These are phyloP conservation scores for Ariopsis seemanni DNA, from an alignment of 2,113 vertebrate genomes.

Conservation along the genomic window DNA sequence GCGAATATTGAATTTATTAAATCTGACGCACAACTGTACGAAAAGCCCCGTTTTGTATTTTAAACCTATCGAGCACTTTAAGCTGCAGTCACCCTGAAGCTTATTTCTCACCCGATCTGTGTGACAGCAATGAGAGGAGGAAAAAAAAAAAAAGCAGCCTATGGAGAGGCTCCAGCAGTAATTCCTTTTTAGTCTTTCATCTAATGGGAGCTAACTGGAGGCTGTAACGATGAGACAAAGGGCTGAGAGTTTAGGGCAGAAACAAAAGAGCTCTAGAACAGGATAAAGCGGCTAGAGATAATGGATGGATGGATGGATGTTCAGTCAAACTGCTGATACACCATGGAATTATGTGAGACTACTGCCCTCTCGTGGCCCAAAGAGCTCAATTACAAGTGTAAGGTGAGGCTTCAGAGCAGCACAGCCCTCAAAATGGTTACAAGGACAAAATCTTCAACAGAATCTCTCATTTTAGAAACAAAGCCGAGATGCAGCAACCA, in stretches of 20 bases:
- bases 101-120: neutral
- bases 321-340: neutral
- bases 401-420: neutral
- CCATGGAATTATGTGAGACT: no score
- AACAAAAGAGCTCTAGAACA: constrained; percentile 46
- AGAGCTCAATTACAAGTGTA: neutral
- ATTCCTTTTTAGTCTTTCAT: constrained; percentile 57
- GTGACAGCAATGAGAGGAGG: neutral
- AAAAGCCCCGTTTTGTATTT: neutral
- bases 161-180: constrained; percentile 15
- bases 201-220: constrained; percentile 65
- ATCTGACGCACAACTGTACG: neutral
- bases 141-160: constrained; percentile 35
- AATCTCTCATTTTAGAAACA: neutral
- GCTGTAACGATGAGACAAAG: constrained; percentile 52
- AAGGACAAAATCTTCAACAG: neutral
- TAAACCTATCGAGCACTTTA: neutral
- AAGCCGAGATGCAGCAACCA: neutral
- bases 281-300: no score
- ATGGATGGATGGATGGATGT: no score
- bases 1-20: neutral
- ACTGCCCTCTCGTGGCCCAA: neutral
- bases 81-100: neutral
- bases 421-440: no score
- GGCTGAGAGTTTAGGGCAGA: constrained; percentile 48